These are phyloP conservation scores for Xestia c-nigrum DNA, from an alignment of 2,888 invertebrate species.

Conservation along the genomic window DNA sequence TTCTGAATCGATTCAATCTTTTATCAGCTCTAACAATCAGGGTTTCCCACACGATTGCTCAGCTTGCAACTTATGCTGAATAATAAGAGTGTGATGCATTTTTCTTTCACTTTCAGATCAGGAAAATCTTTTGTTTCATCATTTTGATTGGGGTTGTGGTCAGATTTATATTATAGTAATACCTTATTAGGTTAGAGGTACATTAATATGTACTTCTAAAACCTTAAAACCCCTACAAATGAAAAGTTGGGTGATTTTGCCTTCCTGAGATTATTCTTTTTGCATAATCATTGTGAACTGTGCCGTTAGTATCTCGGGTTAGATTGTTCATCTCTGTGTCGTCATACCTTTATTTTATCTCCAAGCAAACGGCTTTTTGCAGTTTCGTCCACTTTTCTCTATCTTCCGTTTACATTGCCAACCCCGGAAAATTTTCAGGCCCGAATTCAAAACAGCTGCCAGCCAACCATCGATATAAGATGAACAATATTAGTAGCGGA, in stretches of 20 bases:
- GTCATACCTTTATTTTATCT: not conserved
- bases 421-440: slow-evolving; percentile 29
- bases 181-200: no score
- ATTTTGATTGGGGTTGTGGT: slow-evolving; percentile 2
- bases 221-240: not conserved
- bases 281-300: not conserved
- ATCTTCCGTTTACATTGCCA: slow-evolving; percentile 8
- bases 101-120: slow-evolving; percentile 56
- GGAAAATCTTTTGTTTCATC: slow-evolving; percentile 38
- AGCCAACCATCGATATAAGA: slow-evolving; percentile 47
- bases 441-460: slow-evolving; percentile 33
- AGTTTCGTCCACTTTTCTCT: not conserved
- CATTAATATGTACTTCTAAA: not conserved
- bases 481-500: slow-evolving; percentile 55
- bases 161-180: not conserved
- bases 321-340: not conserved
- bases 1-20: slow-evolving; percentile 27
- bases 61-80: slow-evolving; percentile 43
- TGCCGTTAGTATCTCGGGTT: not conserved
- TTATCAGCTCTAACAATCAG: slow-evolving; percentile 46
- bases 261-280: not conserved
- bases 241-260: no score
- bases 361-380: not conserved
- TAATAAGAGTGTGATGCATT: slow-evolving; percentile 49
- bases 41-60: slow-evolving; percentile 46